Evolutionary conservation across 2,888 invertebrate genomes (phyloP).

Genomic region (Dryobota labecula): DNA sequence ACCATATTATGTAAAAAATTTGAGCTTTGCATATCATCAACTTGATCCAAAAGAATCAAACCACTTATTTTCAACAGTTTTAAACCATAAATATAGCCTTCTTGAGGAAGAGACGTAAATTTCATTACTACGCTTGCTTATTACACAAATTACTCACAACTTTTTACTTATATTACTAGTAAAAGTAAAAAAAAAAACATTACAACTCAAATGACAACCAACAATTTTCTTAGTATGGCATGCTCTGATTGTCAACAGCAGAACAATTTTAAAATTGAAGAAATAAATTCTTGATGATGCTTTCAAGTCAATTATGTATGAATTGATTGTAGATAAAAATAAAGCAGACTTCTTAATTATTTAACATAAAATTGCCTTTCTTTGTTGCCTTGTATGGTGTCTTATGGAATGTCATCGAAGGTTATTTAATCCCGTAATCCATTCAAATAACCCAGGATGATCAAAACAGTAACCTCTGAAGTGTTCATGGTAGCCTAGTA

Average conservation of each 20-base stretch:
- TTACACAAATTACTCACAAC: conserved; percentile 38
- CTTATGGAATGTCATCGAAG: neutral
- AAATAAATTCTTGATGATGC: conserved; percentile 40
- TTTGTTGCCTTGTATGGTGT: neutral
- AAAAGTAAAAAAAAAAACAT: conserved; percentile 53
- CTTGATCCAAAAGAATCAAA: neutral
- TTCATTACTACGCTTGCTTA: conserved; percentile 10
- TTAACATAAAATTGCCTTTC: neutral
- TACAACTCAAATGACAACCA: conserved; percentile 58
- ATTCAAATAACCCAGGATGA: neutral
- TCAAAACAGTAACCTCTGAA: neutral
- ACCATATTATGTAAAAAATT: too few species aligned
- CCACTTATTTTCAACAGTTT: neutral
- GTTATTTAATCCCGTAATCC: neutral
- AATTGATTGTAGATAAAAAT: conserved; percentile 57
- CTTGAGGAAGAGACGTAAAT: neutral
- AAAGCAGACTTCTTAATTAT: neutral
- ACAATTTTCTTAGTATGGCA: conserved; percentile 49
- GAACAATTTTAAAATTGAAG: conserved; percentile 41
- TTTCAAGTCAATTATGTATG: conserved; percentile 51
- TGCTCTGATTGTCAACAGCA: conserved; percentile 57
- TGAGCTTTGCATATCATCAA: neutral
- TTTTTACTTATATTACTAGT: conserved; percentile 48
- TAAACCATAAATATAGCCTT: neutral
- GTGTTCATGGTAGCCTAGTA: neutral